These are phyloP conservation scores for Danaus plexippus DNA, from an alignment of 1,140 invertebrate genomes.

Conservation along the genomic window DNA sequence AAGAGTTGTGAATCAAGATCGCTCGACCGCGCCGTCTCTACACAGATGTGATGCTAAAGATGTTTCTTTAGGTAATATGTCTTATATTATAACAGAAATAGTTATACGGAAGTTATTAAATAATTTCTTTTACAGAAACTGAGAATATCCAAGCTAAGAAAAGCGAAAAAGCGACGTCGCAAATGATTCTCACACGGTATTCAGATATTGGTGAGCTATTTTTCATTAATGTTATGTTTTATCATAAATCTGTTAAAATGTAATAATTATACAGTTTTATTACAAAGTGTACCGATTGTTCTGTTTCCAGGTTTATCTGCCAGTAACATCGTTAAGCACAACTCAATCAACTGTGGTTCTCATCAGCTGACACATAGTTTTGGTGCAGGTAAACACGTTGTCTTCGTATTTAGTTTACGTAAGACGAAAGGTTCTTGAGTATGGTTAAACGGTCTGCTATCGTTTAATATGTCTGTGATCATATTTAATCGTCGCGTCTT, in stretches of 20 bases:
- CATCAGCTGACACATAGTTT: no score
- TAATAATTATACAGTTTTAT: no score
- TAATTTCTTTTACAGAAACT: constrained; percentile 8
- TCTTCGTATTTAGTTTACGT: no score
- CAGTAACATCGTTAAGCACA: constrained; percentile 5
- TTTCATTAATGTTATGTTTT: background rate
- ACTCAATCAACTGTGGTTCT: constrained; percentile 9
- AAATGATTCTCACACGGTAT: background rate
- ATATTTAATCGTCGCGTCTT: no score
- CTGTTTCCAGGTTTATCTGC: constrained; percentile 12
- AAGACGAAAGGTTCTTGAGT: no score
- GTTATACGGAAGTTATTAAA: no score
- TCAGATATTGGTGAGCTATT: constrained; percentile 4
- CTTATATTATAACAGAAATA: no score
- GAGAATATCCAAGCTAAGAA: background rate
- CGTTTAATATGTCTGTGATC: no score
- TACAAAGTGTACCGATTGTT: background rate
- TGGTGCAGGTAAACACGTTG: no score
- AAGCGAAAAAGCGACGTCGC: constrained; percentile 13
- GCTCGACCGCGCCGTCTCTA: constrained; percentile 12
- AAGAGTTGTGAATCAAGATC: no score
- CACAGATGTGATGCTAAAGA: constrained; percentile 7
- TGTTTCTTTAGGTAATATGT: constrained; percentile 11
- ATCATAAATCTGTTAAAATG: background rate
- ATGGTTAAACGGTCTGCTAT: no score